Evolutionary conservation across 2,797 vertebrate genomes (phyloP).

Genomic region (Steatocranus sp.): DNA sequence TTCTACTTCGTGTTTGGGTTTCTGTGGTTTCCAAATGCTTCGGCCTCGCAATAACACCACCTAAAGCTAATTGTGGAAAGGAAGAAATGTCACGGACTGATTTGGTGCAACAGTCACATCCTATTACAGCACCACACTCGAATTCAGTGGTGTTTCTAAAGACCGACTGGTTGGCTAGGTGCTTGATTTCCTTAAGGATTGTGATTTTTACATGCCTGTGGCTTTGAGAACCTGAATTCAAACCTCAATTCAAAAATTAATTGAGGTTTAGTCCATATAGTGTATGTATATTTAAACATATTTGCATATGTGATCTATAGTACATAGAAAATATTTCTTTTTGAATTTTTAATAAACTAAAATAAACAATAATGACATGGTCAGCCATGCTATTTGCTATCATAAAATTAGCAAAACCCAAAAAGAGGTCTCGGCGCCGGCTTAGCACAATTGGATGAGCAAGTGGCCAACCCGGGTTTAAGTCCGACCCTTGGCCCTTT

Average conservation of each 20-base stretch:
- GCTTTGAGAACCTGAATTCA: neutral
- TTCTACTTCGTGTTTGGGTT: rapidly evolving
- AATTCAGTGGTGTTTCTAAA: rapidly evolving
- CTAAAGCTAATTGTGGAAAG: neutral
- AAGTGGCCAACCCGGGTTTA: rapidly evolving
- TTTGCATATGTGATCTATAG: neutral
- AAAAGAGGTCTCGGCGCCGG: rapidly evolving
- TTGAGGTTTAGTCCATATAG: neutral
- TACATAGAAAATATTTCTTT: neutral
- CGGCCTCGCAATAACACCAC: neutral
- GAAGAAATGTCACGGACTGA: neutral
- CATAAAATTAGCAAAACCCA: neutral
- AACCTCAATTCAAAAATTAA: neutral
- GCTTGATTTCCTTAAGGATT: neutral
- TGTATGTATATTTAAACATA: neutral
- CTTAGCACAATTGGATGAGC: neutral
- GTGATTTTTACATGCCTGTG: rapidly evolving
- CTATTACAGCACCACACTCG: neutral
- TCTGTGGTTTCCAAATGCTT: neutral
- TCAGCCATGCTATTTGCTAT: rapidly evolving
- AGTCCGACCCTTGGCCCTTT: too few species aligned
- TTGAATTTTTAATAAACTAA: neutral
- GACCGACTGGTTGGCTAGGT: neutral
- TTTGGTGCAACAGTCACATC: neutral
- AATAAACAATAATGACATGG: neutral